Evolutionary conservation across 2,888 invertebrate genomes (phyloP).

Genomic region (Mamestra brassicae): DNA sequence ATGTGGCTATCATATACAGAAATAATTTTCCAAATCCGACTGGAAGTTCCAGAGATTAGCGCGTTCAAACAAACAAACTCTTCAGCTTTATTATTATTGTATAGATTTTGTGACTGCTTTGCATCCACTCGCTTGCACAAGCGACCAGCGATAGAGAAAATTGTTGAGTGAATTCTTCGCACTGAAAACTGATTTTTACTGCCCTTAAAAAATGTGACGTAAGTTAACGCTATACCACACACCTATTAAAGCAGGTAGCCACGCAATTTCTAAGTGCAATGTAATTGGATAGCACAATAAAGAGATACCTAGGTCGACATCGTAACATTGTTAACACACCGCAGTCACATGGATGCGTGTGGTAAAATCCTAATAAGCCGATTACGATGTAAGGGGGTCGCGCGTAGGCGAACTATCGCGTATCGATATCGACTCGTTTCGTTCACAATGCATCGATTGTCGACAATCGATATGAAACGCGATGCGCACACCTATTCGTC

Average conservation of each 20-base stretch:
- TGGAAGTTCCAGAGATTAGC: too few species aligned
- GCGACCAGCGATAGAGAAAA: constrained; percentile 11
- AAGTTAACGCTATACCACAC: neutral
- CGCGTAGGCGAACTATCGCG: constrained; percentile 81
- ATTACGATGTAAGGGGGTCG: constrained; percentile 86
- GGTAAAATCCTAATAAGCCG: constrained; percentile 88
- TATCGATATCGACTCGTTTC: constrained; percentile 80
- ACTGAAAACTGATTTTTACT: neutral
- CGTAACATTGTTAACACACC: constrained; percentile 73
- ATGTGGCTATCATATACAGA: too few species aligned
- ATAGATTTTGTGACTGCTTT: constrained; percentile 20
- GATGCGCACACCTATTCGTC: constrained; percentile 65
- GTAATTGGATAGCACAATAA: constrained; percentile 45
- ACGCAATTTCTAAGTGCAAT: constrained; percentile 39
- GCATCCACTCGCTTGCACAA: constrained; percentile 20
- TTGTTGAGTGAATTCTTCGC: neutral
- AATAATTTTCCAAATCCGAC: too few species aligned
- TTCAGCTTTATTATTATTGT: too few species aligned
- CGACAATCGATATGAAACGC: constrained; percentile 81
- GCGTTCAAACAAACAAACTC: too few species aligned
- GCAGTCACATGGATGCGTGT: constrained; percentile 79
- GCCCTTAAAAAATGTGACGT: neutral
- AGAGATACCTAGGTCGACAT: constrained; percentile 66
- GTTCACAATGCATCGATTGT: constrained; percentile 82
- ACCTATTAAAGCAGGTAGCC: neutral